Evolutionary conservation across 1,140 invertebrate species (phyloP).

Genomic region (Physella acuta): DNA sequence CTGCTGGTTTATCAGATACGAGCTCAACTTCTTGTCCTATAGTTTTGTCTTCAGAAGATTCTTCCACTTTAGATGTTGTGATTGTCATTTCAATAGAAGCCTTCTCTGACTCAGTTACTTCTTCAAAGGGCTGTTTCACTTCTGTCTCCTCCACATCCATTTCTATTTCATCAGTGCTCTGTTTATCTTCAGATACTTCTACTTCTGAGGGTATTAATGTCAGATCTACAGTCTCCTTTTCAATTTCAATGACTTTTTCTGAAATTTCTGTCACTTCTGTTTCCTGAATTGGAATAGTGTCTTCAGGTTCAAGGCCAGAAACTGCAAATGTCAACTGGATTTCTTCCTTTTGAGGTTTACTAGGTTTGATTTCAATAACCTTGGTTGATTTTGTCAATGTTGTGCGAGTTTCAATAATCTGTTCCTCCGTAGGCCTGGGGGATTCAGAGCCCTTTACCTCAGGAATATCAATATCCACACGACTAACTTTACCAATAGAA

Average conservation of each 20-base stretch:
- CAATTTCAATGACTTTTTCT: conserved; percentile 20
- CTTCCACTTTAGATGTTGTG: conserved; percentile 14
- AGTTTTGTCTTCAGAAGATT: conserved; percentile 26
- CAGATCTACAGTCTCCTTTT: conserved; percentile 21
- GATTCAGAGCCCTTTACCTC: conserved; percentile 28
- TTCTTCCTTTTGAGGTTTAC: conserved; percentile 29
- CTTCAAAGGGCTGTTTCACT: conserved; percentile 33
- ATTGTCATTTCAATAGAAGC: conserved; percentile 25
- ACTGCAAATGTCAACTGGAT: conserved; percentile 29
- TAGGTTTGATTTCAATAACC: conserved; percentile 10
- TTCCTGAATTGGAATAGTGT: conserved; percentile 28
- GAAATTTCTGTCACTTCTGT: conserved; percentile 30
- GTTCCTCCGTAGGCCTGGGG: conserved; percentile 42
- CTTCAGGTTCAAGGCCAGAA: conserved; percentile 26
- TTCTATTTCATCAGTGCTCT: conserved; percentile 24
- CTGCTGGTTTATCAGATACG: conserved; percentile 24
- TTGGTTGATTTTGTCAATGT: conserved; percentile 36
- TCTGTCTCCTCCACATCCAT: conserved; percentile 28
- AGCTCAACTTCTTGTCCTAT: conserved; percentile 19
- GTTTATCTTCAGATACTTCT: conserved; percentile 27
- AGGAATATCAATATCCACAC: conserved; percentile 23
- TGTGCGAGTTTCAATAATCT: conserved; percentile 41
- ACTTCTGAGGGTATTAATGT: conserved; percentile 22
- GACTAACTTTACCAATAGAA: conserved; percentile 36
- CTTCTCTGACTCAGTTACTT: conserved; percentile 25